Conservation (phyloP, 2,113 vertebrate species). For the Epinephelus fuscoguttatus region DNA sequence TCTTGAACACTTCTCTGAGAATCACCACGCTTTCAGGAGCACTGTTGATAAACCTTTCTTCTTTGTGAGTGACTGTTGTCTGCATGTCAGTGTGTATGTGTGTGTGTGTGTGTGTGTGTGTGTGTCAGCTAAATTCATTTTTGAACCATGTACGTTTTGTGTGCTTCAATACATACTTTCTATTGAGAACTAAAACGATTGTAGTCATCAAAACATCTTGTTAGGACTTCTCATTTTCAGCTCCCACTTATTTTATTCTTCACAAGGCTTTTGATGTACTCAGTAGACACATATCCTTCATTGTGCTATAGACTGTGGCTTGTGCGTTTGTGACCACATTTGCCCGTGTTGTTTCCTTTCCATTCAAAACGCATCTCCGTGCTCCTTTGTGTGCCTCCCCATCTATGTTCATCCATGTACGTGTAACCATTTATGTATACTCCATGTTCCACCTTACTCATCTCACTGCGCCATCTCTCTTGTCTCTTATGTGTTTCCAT, state of each 20-base stretch:
- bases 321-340: not conserved
- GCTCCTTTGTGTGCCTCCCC: constrained; percentile 21
- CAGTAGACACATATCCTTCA: not conserved
- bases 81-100: not conserved
- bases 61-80: not conserved
- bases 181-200: not conserved
- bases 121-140: not conserved
- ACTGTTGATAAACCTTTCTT: not conserved
- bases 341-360: not conserved
- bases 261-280: not conserved
- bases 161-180: not conserved
- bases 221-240: not conserved
- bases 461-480: constrained; percentile 72
- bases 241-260: not conserved
- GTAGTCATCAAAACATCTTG: not conserved
- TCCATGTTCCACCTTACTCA: constrained; percentile 63
- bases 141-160: not conserved
- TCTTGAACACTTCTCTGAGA: not conserved
- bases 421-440: constrained; percentile 55
- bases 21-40: not conserved
- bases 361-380: not conserved
- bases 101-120: not conserved
- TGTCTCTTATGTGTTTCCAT: constrained; percentile 77
- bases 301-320: not conserved
- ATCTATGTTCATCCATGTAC: constrained; percentile 29